Evolutionary conservation across 2,888 invertebrate genomes (phyloP).

Genomic region (Melieria picta): DNA sequence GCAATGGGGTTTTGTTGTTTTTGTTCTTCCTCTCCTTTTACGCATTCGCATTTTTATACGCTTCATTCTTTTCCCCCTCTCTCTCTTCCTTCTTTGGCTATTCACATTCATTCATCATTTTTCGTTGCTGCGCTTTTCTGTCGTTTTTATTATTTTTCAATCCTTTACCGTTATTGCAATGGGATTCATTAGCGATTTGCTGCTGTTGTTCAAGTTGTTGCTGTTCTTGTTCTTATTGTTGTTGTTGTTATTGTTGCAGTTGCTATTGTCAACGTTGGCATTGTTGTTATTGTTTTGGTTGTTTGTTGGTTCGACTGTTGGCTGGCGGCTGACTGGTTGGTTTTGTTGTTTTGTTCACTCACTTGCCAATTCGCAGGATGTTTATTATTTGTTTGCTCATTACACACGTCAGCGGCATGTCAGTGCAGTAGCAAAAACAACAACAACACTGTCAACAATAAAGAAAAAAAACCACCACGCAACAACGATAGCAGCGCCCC

Average conservation of each 20-base stretch:
- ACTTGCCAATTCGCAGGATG: conserved; percentile 20
- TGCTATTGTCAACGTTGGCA: not conserved
- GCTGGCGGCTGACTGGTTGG: not conserved
- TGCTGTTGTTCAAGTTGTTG: not conserved
- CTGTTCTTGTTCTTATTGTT: not conserved
- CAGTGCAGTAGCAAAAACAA: conserved; percentile 41
- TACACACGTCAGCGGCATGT: conserved; percentile 53
- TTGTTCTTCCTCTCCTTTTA: no score
- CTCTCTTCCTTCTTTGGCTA: no score
- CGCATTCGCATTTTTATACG: no score
- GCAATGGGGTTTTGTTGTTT: no score
- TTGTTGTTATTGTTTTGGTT: conserved; percentile 12
- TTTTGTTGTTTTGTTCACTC: not conserved
- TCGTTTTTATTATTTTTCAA: not conserved
- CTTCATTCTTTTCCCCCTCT: no score
- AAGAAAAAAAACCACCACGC: not conserved
- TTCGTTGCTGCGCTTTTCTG: not conserved
- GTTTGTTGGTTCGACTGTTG: not conserved
- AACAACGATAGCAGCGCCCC: no score
- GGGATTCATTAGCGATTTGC: not conserved
- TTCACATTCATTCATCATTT: no score
- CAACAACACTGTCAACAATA: conserved; percentile 45
- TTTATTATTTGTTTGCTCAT: conserved; percentile 53
- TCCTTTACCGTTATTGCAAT: not conserved
- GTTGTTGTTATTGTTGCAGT: conserved; percentile 3